A percentile compares a stretch with the other conserved stretches of the same genome.
These are phyloP conservation scores for Cheilosia grossa DNA, from an alignment of 2,888 invertebrate genomes.

Conservation along the genomic window DNA sequence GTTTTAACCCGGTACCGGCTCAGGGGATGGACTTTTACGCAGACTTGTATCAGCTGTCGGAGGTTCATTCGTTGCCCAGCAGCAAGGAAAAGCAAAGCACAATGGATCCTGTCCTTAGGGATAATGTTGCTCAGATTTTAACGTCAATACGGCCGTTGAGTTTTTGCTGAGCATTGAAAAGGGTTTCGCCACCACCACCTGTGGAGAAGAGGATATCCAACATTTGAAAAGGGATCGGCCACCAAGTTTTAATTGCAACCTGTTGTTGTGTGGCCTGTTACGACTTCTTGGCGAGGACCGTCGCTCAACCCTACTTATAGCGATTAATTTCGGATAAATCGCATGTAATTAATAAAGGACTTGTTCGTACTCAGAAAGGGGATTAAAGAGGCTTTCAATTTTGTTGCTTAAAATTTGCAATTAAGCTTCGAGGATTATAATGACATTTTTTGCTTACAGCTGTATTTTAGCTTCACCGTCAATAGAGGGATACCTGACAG, in stretches of 20 bases:
- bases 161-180: constrained; percentile 79
- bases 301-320: constrained; percentile 7
- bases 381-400: neutral
- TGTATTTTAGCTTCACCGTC: no score
- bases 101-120: constrained; percentile 81
- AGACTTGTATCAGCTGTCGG: constrained; percentile 89
- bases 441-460: no score
- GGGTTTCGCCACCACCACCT: constrained; percentile 14
- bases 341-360: constrained; percentile 31
- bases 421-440: neutral
- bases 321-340: constrained; percentile 45
- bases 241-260: constrained; percentile 19
- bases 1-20: constrained; percentile 85
- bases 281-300: constrained; percentile 8
- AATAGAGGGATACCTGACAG: no score
- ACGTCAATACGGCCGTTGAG: constrained; percentile 82
- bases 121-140: constrained; percentile 81
- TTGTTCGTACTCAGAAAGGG: neutral
- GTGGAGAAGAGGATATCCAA: constrained; percentile 20
- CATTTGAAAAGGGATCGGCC: constrained; percentile 19
- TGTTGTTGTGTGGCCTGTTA: constrained; percentile 12
- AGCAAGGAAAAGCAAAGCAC: constrained; percentile 80
- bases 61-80: constrained; percentile 84
- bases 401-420: neutral
- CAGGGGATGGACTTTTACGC: constrained; percentile 86